Base-by-base conservation (phyloP, 1,140 invertebrate species). In the Diploscapter pachys region DNA sequence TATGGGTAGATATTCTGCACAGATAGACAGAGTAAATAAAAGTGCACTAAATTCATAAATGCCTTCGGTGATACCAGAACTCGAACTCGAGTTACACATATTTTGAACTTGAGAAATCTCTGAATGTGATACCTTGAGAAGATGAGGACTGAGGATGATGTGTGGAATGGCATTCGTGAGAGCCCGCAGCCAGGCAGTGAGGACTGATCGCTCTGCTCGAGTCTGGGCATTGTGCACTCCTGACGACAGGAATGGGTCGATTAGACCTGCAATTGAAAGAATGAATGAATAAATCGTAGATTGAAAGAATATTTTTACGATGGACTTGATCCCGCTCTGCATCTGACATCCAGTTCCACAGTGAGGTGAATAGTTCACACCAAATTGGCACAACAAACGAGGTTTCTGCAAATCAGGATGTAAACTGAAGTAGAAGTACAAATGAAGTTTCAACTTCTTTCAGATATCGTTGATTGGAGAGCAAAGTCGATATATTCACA, bases 201-300 rank as follows among this genome's bases (percentile, higher is more conserved):
- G 56, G 8, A 63, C 73, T 53, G 63, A 57, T n/a, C 63, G 50
- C 5, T 64, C 57, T 11, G 9, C 50, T 53, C 53, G 49, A 4
- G 65, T 59, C 4, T 74, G 73, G 5, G 8, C 4, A 54, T 74
- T 74, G 31, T 74, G 73, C 4, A 69, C 73, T 62, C 65, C 73
- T 13, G 63, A 66, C 9, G 63, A 62, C 13, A 74, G 9, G 53
- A 74, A 74, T 3, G 73, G 73, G 3, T 62, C 54, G n/a, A 74
- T 50, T 4, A 65, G 6, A 2, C 49, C 57, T n/a, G 49, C 31
- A 68, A 68, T 68, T 5, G 52, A 52, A 9, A 57, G 63, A 68
- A 69, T 69, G 8, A 9, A 57, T 48, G 31, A 31, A 31, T 31
- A 31, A 53, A 9, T 72, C 61, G 54, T 8, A 50, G 3, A 2